phyloP scores from a whole-genome alignment of 2,888 invertebrate genomes.

The Calephelis perditalis region DNA sequence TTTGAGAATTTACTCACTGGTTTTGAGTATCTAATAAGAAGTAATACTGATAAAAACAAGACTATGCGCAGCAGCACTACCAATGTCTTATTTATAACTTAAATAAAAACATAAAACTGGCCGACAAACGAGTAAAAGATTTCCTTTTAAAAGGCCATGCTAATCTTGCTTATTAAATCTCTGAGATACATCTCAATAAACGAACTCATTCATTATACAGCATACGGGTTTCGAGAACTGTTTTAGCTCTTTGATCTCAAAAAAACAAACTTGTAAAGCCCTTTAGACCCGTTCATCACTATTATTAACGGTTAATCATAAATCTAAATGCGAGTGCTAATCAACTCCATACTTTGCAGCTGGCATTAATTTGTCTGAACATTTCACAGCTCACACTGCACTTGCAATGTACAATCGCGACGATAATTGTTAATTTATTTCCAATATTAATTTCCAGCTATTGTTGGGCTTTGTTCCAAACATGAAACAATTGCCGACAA shows the following conservation, averaged over 20 bases:
- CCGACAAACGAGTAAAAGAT: slow-evolving; percentile 4
- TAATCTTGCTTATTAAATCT: slow-evolving; percentile 15
- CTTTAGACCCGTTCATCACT: slow-evolving; percentile 20
- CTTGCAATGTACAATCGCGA: slow-evolving; percentile 19
- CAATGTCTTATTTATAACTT: background rate
- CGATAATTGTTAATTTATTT: background rate
- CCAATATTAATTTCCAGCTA: background rate
- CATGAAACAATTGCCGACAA: no score
- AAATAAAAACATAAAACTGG: background rate
- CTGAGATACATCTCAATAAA: slow-evolving; percentile 16
- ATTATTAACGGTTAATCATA: slow-evolving; percentile 43
- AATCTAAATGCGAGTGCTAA: slow-evolving; percentile 64
- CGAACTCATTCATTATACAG: slow-evolving; percentile 16
- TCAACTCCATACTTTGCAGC: slow-evolving; percentile 56
- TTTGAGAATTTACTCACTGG: no score
- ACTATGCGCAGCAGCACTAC: no score
- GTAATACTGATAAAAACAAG: no score
- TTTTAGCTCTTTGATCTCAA: slow-evolving; percentile 28
- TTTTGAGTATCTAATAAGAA: no score
- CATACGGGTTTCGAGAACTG: slow-evolving; percentile 24
- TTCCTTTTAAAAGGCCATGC: background rate
- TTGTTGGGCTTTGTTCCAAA: slow-evolving; percentile 2
- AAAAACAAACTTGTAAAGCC: slow-evolving; percentile 25
- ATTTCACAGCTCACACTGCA: slow-evolving; percentile 46
- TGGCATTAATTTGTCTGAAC: slow-evolving; percentile 65